Base-by-base conservation (phyloP, 2,797 vertebrate genomes). In the Cygnus olor region DNA sequence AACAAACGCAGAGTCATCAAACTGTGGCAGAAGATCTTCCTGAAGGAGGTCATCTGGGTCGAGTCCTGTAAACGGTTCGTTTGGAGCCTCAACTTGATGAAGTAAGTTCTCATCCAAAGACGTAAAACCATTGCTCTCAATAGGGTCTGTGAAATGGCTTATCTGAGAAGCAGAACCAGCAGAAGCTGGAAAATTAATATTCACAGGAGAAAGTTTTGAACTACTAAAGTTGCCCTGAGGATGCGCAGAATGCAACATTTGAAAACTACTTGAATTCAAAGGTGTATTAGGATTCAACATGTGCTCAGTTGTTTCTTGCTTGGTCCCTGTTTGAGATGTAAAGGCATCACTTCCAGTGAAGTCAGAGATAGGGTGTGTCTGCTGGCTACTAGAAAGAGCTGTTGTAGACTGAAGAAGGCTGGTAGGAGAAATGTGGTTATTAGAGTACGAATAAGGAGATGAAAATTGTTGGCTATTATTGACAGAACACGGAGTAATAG, bases 1-100 rank as follows among this genome's bases (percentile, higher is more conserved):
- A 95, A 98, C 98, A 95, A 99, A 98, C 2, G 98, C 96, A 82
- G 99, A 95, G 60, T 98, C 99, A 89, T 99, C 99, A 11, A 99
- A 98, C 87, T 99, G 99, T 16, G 99, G 99, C 90, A 99, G 97
- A 16, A 99, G 98, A 76, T 98, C 98, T 95, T 99, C 99, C 78
- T 98, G 99, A 92, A 99, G 98, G 76, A 99, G 99, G 96, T 99
- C 98, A 58, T 98, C 98, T 0, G 99, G 98, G 84, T 98, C 99
- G 89, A 99, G 98, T 77, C 98, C 98, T 58, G 98, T 98, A 96
- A 99, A 98, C 22, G 98, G 98, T 95, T 98, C 98, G 32, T 95
- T 97, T 30, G 99, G 99, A 95, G 98, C 97, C 38, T 98, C 98
- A 14, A 99, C 98, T 92, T 98, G 98, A 94, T 98, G 98, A 96